Conservation (phyloP, 2,113 vertebrate genomes). For the Sminthopsis crassicaudata region DNA sequence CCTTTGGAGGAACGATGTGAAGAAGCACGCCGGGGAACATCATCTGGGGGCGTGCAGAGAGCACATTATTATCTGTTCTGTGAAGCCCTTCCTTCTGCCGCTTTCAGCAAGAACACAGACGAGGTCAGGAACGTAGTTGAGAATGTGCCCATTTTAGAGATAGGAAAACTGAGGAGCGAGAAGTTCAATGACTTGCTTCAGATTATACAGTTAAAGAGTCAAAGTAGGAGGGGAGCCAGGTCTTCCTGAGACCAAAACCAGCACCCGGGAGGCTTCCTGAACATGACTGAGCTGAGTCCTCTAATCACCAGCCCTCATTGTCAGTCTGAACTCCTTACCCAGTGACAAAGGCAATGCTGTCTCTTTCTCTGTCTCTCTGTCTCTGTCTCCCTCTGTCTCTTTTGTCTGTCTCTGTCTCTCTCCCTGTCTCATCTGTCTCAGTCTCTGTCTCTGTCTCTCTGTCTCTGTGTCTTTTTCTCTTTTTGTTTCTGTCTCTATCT, state of each 20-base stretch:
- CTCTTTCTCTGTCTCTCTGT: too few relatives aligned
- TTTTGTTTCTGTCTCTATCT: too few relatives aligned
- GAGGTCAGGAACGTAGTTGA: not conserved
- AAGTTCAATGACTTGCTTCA: not conserved
- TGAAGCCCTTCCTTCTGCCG: not conserved
- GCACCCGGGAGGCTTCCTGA: not conserved
- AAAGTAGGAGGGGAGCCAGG: not conserved
- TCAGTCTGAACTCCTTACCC: too few relatives aligned
- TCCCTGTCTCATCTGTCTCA: too few relatives aligned
- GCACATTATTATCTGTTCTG: not conserved
- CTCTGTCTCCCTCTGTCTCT: too few relatives aligned
- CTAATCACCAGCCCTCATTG: not conserved
- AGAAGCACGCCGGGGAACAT: not conserved
- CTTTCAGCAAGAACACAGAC: not conserved
- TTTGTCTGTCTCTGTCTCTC: too few relatives aligned
- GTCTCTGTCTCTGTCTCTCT: too few relatives aligned
- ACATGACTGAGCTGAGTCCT: not conserved
- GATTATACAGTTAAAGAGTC: not conserved
- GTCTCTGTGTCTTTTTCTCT: too few relatives aligned
- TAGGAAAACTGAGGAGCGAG: not conserved
- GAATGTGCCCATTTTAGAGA: not conserved
- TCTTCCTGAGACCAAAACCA: not conserved
- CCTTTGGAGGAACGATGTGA: not conserved
- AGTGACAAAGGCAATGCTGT: too few relatives aligned
- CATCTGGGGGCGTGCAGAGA: not conserved